A percentile compares a stretch with the other conserved stretches of the same genome.
Evolutionary conservation across 2,113 vertebrate genomes (phyloP).

Genomic region (Dicaeum eximium): DNA sequence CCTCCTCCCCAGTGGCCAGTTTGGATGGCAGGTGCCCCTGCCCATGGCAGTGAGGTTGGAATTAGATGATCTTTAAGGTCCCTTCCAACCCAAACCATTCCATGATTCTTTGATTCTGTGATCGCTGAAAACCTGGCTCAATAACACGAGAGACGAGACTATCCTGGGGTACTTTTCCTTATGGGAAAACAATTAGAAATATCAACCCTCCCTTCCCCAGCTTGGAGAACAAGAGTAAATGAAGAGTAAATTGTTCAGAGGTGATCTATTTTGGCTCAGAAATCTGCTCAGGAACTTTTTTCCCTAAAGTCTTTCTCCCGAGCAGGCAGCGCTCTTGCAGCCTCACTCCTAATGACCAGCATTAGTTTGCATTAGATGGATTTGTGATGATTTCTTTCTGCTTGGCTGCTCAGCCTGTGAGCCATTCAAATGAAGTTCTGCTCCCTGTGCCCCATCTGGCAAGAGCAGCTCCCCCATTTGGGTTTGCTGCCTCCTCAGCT

Average conservation of each 20-base stretch:
- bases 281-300: slow-evolving; percentile 33
- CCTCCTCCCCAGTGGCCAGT: not conserved
- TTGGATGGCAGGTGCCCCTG: not conserved
- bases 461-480: not conserved
- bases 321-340: not conserved
- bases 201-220: not conserved
- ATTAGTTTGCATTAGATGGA: slow-evolving; percentile 63
- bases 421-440: slow-evolving; percentile 19
- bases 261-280: not conserved
- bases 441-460: slow-evolving; percentile 49
- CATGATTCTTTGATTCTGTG: not conserved
- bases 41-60: not conserved
- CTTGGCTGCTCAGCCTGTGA: slow-evolving; percentile 54
- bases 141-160: rapidly evolving
- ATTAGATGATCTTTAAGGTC: not conserved
- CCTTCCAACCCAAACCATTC: not conserved
- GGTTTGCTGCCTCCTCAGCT: not conserved
- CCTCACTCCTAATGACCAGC: slow-evolving; percentile 47
- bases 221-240: not conserved
- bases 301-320: not conserved
- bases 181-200: not conserved
- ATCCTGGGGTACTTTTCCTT: not conserved
- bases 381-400: slow-evolving; percentile 52
- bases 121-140: not conserved
- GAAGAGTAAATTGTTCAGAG: not conserved